Base-by-base conservation (phyloP, 2,113 vertebrate genomes). In the crab-eating macaque (Macaca fascicularis) region DNA sequence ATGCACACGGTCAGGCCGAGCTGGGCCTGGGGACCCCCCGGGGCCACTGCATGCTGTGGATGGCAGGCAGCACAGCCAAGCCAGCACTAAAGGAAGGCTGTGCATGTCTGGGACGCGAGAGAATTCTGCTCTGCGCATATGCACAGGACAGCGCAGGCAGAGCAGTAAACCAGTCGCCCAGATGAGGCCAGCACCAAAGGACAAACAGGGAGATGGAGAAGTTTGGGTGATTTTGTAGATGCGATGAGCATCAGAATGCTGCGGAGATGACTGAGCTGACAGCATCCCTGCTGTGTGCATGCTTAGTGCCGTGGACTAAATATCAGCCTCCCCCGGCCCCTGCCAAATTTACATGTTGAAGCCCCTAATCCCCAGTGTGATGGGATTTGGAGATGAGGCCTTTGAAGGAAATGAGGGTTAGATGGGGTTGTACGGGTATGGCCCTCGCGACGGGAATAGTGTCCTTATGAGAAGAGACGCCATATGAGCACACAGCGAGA, bases 71-170 rank as follows among this genome's bases (percentile, higher is more conserved):
- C 82, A 19, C 0, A 9, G n/a, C 50, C 52, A 19, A 40, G 25
- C 35, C 13, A 2, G 30, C 20, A 17, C 16, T 6, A 25, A 20
- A 48, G 52, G 50, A 59, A 89, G 48, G 52, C 16, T 1, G 2
- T 16, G 10, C 19, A 3, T 2, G 17, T 79, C n/a, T n/a, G 16
- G 23, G 79, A 30, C 6, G 3, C 0, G 0, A 17, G 3, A 43
- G 67, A 70, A 45, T 17, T 86, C 79, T 57, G 43, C 70, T 57
- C 27, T 35, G 6, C 30, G 52, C 50, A 1, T 22, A 52, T 0
- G 12, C 19, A 13, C 55, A 69, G 19, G 19, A n/a, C 38, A n/a
- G 52, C 23, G 6, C 6, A 2, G 27, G 57, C 32, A 14, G 0
- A 35, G 4, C 19, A 20, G 32, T 4, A 80, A 74, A 38, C 38